Base-by-base conservation (phyloP, 2,888 invertebrate species). In the Hypselothyrea guttata region DNA sequence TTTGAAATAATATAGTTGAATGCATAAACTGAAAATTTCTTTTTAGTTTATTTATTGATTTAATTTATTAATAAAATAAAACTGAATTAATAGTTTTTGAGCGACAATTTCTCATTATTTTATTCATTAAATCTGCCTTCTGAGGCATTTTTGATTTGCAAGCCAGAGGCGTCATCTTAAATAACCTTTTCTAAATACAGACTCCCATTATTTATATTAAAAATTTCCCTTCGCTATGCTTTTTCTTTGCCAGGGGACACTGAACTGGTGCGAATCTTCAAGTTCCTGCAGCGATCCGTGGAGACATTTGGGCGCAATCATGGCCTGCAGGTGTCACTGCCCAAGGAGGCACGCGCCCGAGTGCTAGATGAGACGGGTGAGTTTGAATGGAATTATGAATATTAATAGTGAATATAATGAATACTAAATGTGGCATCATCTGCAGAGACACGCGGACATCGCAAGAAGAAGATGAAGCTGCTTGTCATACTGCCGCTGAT, bases 291-390 rank as follows among this genome's bases (percentile, higher is more conserved):
- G 63, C 78, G 89, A 1, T 84, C 87, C 2, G 48, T 81, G 1
- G 87, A 89, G 71, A 75, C 84, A 1, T 89, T 89, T 30, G 86
- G 88, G 0, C 82, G 86, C 34, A 84, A 84, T 59, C 89, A 89
- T 67, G 89, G 85, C n/a, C 13, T 89, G 12, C 87, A 88, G 66
- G 18, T 89, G 54, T 61, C 81, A 2, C 48, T 89, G 22, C 77
- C 82, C n/a, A 75, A 77, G 55, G 88, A 88, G 2, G 71, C 79
- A n/a, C 88, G 87, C 2, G 85, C 83, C 1, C 68, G 84, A 7
- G 75, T 89, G 27, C 58, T 75, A 11, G 69, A 82, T 3, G 86
- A 84, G 42, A 47, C 77, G n/a, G 88, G 88, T 88, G 59, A 79
- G 62, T 41, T n/a, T 16, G 1, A 13, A 12, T 9, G 2, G 7